Evolutionary conservation across 2,888 invertebrate genomes (phyloP).

Genomic region (Lithophane socia): DNA sequence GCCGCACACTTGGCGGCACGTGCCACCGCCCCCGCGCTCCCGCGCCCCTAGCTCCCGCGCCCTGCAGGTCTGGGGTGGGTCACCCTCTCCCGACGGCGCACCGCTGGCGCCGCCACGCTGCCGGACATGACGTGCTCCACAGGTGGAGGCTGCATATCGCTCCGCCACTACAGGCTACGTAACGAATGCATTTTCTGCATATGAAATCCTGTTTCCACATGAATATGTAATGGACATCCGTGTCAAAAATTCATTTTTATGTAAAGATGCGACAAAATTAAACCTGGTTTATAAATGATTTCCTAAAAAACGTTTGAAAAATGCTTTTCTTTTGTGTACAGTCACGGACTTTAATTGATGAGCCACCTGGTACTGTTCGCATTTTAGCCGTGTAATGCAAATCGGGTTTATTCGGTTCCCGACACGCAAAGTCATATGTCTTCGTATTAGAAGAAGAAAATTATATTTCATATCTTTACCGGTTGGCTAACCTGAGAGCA

Average conservation of each 20-base stretch:
- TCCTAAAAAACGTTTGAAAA: not conserved
- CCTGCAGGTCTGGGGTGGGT: constrained; percentile 31
- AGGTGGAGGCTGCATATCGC: constrained; percentile 14
- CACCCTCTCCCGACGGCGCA: constrained; percentile 32
- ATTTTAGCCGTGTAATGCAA: too few species aligned
- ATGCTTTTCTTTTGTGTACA: not conserved
- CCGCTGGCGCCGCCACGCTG: not conserved
- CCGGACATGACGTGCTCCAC: constrained; percentile 6
- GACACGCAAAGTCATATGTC: too few species aligned
- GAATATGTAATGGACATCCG: not conserved
- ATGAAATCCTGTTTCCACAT: constrained; percentile 11
- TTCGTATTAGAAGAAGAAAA: too few species aligned
- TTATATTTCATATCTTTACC: too few species aligned
- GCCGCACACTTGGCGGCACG: constrained; percentile 75
- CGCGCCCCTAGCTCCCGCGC: constrained; percentile 50
- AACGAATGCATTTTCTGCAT: constrained; percentile 11
- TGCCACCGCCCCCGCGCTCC: constrained; percentile 57
- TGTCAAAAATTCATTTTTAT: constrained; percentile 2
- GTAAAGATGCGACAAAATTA: not conserved
- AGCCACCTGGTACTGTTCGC: too few species aligned
- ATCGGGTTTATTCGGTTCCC: too few species aligned
- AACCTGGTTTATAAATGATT: not conserved
- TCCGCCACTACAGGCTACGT: not conserved
- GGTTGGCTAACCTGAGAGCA: too few species aligned
- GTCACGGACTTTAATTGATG: too few species aligned